Percentiles rank a stretch among this genome's conserved stretches.
These are phyloP conservation scores for Turritopsis dohrnii DNA, from an alignment of 30 jellyfish, hydroid and myxozoan genomes.

Conservation along the genomic window DNA sequence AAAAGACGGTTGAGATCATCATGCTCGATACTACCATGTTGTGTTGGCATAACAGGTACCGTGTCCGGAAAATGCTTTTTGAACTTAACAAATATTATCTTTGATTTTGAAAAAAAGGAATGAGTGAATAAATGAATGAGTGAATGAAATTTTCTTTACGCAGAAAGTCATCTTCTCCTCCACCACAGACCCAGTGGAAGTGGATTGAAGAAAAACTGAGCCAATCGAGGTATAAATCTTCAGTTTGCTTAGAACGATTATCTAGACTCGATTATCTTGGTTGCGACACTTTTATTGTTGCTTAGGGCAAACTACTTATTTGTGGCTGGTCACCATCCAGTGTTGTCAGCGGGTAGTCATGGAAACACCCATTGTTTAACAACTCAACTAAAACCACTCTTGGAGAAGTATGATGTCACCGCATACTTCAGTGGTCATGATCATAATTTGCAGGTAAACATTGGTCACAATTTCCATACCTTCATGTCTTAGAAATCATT, in stretches of 20 bases:
- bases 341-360: constrained; percentile 83
- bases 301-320: constrained; percentile 75
- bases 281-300: constrained; percentile 13
- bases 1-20: constrained; percentile 51
- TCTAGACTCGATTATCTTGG: not conserved
- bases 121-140: no score
- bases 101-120: not conserved
- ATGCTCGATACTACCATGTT: constrained; percentile 69
- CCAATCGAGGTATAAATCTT: constrained; percentile 43
- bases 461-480: not conserved
- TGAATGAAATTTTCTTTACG: not conserved
- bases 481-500: no score
- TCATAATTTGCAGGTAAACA: constrained; percentile 78
- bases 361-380: constrained; percentile 83
- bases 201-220: constrained; percentile 72
- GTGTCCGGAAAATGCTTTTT: no score
- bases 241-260: not conserved
- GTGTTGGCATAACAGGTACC: constrained; percentile 44
- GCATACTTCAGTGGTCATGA: constrained; percentile 99
- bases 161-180: constrained; percentile 46
- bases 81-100: not conserved
- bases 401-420: constrained; percentile 76
- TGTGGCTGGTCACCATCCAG: constrained; percentile 96
- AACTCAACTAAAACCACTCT: constrained; percentile 57
- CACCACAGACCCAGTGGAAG: constrained; percentile 51